Evolutionary conservation across 2,113 vertebrate genomes (phyloP).

Genomic region (Acrocephalus arundinaceus): DNA sequence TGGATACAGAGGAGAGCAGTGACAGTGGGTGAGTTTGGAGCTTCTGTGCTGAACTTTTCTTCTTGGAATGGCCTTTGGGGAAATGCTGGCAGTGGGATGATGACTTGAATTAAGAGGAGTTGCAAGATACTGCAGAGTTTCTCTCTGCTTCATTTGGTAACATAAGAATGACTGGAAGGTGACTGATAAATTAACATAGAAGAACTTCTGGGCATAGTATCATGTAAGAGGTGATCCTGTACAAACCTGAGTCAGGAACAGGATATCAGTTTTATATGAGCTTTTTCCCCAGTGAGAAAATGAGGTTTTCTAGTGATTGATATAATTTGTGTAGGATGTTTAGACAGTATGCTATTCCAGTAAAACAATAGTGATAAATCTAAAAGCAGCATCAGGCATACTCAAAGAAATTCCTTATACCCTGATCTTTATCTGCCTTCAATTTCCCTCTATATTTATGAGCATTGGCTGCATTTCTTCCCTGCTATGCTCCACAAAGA

Average conservation of each 20-base stretch:
- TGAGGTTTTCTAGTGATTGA: background rate
- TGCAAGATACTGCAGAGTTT: background rate
- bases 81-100: background rate
- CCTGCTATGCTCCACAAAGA: background rate
- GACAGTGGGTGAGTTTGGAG: background rate
- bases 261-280: background rate
- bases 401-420: background rate
- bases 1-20: background rate
- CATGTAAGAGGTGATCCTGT: accelerated
- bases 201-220: background rate
- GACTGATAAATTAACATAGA: background rate
- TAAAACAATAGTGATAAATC: constrained; percentile 6
- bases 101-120: background rate
- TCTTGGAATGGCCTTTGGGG: background rate
- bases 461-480: background rate
- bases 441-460: background rate
- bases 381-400: background rate
- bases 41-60: background rate
- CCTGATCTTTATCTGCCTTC: background rate
- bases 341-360: background rate
- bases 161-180: background rate
- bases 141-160: background rate
- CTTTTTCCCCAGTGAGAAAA: background rate
- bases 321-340: background rate
- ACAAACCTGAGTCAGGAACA: background rate